Conservation (phyloP, 2,113 vertebrate genomes). For the Hydrochoerus hydrochaeris region DNA sequence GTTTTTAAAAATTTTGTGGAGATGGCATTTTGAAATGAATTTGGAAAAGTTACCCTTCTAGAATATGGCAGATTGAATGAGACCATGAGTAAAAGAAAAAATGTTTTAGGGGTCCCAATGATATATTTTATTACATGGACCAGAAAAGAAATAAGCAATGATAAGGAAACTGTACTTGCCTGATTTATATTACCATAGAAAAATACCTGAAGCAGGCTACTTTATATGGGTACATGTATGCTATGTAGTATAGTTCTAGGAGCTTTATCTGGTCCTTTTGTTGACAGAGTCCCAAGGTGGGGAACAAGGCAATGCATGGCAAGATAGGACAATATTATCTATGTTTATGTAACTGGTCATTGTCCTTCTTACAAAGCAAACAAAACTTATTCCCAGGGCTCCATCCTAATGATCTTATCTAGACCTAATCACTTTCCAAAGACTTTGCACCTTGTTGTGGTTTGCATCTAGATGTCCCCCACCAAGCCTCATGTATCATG, state of each 20-base stretch:
- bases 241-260: neutral
- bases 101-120: neutral
- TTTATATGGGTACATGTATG: neutral
- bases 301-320: neutral
- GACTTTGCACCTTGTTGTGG: too few relatives aligned
- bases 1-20: neutral
- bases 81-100: neutral
- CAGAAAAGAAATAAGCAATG: neutral
- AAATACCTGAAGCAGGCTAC: neutral
- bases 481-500: too few relatives aligned
- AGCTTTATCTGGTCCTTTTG: neutral
- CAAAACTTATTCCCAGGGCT: neutral
- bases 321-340: neutral
- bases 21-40: neutral
- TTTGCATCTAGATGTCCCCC: too few relatives aligned
- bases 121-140: neutral
- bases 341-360: neutral
- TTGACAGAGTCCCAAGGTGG: neutral
- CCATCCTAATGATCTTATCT: neutral
- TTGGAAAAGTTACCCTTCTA: neutral
- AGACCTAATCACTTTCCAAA: neutral
- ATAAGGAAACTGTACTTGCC: neutral
- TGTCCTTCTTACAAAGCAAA: neutral
- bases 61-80: neutral
- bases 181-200: neutral